phyloP scores from a whole-genome alignment of 2,797 vertebrate species.

The Kryptolebias ocellatus region DNA sequence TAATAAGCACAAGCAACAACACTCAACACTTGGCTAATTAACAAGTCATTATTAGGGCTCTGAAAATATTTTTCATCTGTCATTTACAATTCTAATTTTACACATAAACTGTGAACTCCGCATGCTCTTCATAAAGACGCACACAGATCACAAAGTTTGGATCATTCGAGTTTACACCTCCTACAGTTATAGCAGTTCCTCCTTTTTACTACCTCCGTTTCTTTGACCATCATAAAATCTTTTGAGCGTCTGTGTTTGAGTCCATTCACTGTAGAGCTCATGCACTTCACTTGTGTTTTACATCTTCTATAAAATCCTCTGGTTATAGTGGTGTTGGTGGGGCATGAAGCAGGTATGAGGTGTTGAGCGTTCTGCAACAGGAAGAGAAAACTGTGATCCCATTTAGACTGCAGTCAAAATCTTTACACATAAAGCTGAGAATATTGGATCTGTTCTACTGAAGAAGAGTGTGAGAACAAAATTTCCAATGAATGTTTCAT shows the following conservation, averaged over 20 bases:
- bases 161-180: background rate
- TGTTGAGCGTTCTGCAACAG: background rate
- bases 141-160: background rate
- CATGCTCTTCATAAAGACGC: background rate
- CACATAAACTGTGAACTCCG: background rate
- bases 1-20: background rate
- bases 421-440: background rate
- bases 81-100: background rate
- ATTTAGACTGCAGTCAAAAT: background rate
- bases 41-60: background rate
- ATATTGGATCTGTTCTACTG: background rate
- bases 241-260: background rate
- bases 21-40: background rate
- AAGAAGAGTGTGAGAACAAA: background rate
- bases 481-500: background rate
- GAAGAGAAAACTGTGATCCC: background rate
- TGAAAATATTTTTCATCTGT: background rate
- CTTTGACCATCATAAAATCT: background rate
- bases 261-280: background rate
- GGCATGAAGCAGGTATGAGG: background rate
- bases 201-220: too few relatives aligned
- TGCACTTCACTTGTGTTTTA: background rate
- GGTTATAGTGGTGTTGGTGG: background rate
- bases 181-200: background rate
- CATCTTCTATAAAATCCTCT: background rate